Base-by-base conservation (phyloP, 1,140 invertebrate species). In the Proctacanthus coquilletti region DNA sequence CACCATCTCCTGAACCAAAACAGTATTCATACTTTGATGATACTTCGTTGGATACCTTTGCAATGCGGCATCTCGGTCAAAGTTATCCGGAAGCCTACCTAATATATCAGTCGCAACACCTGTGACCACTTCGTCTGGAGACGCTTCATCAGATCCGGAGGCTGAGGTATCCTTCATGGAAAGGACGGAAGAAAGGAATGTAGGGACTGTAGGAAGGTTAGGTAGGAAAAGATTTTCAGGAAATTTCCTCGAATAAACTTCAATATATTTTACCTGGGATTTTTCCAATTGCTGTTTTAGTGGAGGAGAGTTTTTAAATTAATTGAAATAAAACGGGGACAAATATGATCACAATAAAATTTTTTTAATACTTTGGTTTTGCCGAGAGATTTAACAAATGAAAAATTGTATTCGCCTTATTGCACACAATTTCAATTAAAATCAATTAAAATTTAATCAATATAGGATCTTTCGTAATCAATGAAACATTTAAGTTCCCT, bases 1-100 rank as follows among this genome's bases (percentile, higher is more conserved):
- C 6, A 75, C 81, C 74, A 92, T 91, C 68, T 94, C 89, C 65
- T 96, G 91, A 1, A 94, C 81, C 20, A 94, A 64, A 3, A 94
- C 88, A 49, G 70, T 49, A 56, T 70, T 60, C 57, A 60, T 60
- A 42, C 83, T 86, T 60, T 89, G 83, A 56, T 77, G 67, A 62
- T 93, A 77, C 19, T 67, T 63, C 20, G 82, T 83, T 19, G 88
- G 77, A 69, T 85, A 85, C 63, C 80, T 75, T 54, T 70, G 56
- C 56, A 76, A 53, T 36, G 78, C 65, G 21, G 65, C 53, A 49
- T 78, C 62, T 21, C 83, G 56, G 63, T 86, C 69, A 63, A 76
- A 82, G 61, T 81, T 68, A 40, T 64, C 51, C 0, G 88, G 89
- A 14, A 95, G 61, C 44, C 77, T 79, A 3, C 61, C 52, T 4